These are phyloP conservation scores for Urocynchramus pylzowi DNA, from an alignment of 2,113 vertebrate species.

Conservation along the genomic window DNA sequence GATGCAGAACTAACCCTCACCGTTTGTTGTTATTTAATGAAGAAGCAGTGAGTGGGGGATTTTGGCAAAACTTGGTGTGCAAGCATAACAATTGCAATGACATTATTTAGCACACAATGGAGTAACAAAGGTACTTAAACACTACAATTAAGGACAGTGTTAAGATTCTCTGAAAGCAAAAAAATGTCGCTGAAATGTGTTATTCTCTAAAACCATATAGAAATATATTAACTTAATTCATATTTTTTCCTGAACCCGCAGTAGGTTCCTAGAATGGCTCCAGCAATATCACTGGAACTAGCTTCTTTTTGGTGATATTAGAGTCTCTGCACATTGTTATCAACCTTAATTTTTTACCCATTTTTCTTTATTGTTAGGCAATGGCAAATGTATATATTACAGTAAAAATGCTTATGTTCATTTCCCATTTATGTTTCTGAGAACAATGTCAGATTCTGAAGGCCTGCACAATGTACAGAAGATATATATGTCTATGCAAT, in stretches of 20 bases:
- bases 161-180: not conserved
- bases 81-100: constrained; percentile 39
- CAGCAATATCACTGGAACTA: not conserved
- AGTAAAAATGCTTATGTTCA: not conserved
- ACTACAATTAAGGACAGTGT: not conserved
- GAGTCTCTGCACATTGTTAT: not conserved
- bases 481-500: not conserved
- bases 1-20: constrained; percentile 61
- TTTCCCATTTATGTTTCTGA: not conserved
- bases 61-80: constrained; percentile 54
- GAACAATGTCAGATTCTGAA: not conserved
- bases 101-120: constrained; percentile 49
- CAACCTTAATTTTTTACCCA: not conserved
- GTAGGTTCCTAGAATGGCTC: not conserved
- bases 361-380: constrained; percentile 1
- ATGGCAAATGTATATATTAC: not conserved
- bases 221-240: not conserved
- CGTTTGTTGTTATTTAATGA: constrained; percentile 63
- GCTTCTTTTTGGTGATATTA: not conserved
- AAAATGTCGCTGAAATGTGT: not conserved
- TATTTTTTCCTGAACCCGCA: not conserved
- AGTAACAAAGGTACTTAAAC: constrained; percentile 11
- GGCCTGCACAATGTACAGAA: not conserved
- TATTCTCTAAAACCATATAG: not conserved
- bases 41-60: constrained; percentile 50